Base-by-base conservation (phyloP, 2,888 invertebrate species). In the Acanthosepion esculentum region DNA sequence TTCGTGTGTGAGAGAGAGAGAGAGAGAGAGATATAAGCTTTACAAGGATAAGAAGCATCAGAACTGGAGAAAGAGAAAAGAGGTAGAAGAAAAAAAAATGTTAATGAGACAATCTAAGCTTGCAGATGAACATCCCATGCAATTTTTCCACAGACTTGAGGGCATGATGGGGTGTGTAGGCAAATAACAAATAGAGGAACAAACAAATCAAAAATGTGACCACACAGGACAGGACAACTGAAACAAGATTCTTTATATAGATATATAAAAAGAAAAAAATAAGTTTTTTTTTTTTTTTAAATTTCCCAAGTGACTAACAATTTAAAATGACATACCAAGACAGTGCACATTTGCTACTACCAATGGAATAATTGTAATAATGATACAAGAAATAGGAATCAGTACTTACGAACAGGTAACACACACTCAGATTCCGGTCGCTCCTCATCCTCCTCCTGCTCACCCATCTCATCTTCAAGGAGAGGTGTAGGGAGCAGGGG, bases 341-440 rank as follows among this genome's bases (percentile, higher is more conserved):
- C 92, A 92, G 92, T 50, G 50, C 48, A 50, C 18, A 29, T 50
- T 48, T 92, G 92, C 29, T 50, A 92, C 48, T 92, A 50, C 41
- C 92, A 92, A 48, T 92, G 6, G 29, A 50, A 92, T 48, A 91
- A 33, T 20, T 15, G 53, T 48, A 15, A 50, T n/a, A 53, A 59
- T 48, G 26, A 7, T n/a, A 64, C n/a, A 55, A 55, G 48, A 55
- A 94, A 94, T 18, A 48, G 33, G 64, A 64, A 94, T 64, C 41
- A 33, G 94, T 94, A 94, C 94, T 94, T 94, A 94, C 94, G 94
- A 94, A 94, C 59, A 94, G 94, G 94, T 94, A 64, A 55, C 18
- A 94, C 94, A 94, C 64, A 41, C 64, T 94, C 64, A 64, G 64
- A 55, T 64, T 64, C 94, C 55, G 55, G 94, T 48, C 64, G 59